phyloP scores from a whole-genome alignment of 1,140 invertebrate species.

The Cephus cinctus region DNA sequence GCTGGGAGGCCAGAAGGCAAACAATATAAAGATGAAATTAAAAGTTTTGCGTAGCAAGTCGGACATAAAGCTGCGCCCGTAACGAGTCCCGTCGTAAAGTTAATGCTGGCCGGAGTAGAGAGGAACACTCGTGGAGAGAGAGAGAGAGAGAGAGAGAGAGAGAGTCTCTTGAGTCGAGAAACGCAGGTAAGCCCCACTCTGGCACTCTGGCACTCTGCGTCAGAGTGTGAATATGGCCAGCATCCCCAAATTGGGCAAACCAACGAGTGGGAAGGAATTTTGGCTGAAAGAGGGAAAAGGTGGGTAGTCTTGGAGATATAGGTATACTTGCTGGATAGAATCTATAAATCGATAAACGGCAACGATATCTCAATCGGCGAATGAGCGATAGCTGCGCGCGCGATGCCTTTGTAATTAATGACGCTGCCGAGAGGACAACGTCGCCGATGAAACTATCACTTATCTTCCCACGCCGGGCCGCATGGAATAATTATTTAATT shows the following conservation, averaged over 20 bases:
- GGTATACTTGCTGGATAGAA: no score
- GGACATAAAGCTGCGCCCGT: neutral
- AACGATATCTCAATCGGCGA: constrained; percentile 29
- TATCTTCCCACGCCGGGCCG: constrained; percentile 45
- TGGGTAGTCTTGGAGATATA: no score
- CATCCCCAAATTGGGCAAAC: no score
- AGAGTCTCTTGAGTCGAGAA: no score
- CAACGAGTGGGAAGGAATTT: no score
- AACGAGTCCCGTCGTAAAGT: constrained; percentile 3
- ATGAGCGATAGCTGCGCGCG: constrained; percentile 33
- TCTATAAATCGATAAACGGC: constrained; percentile 2
- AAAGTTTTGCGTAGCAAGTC: constrained; percentile 26
- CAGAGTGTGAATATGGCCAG: no score
- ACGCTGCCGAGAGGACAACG: constrained; percentile 12
- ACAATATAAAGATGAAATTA: constrained; percentile 34
- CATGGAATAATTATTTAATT: constrained; percentile 53
- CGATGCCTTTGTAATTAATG: constrained; percentile 19
- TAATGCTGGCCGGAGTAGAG: no score
- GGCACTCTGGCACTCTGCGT: no score
- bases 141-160: no score
- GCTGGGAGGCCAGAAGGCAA: constrained; percentile 16
- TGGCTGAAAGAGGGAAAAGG: no score
- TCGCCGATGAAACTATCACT: constrained; percentile 36
- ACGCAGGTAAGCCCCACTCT: no score
- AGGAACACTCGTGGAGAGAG: no score